These are phyloP conservation scores for Listronotus oregonensis DNA, from an alignment of 1,140 invertebrate species.

Conservation along the genomic window DNA sequence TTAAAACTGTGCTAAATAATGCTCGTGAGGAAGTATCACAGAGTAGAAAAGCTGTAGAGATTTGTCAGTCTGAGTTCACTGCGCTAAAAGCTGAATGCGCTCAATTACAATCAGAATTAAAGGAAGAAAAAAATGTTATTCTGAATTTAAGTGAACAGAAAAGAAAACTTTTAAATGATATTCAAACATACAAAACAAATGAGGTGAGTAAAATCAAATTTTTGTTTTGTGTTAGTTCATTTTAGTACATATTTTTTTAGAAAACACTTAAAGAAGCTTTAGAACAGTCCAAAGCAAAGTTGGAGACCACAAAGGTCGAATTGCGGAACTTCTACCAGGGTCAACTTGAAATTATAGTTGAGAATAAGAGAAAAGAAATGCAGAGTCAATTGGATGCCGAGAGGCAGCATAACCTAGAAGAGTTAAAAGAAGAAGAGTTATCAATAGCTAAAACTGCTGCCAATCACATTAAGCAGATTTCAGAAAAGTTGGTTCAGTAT, in stretches of 20 bases:
- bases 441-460: constrained; percentile 70
- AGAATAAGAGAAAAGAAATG: constrained; percentile 76
- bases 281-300: constrained; percentile 59
- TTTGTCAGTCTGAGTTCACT: constrained; percentile 62
- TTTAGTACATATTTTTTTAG: constrained; percentile 36
- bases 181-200: constrained; percentile 59
- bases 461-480: constrained; percentile 71
- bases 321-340: constrained; percentile 77
- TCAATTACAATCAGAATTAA: constrained; percentile 59
- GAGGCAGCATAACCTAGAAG: constrained; percentile 66
- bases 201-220: constrained; percentile 55
- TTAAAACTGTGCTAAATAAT: constrained; percentile 47
- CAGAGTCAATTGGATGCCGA: constrained; percentile 73
- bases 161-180: constrained; percentile 54
- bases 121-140: constrained; percentile 60
- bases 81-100: constrained; percentile 62
- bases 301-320: constrained; percentile 70
- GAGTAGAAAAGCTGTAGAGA: constrained; percentile 60
- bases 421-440: constrained; percentile 68
- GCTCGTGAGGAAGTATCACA: constrained; percentile 57
- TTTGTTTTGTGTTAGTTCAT: background rate
- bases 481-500: constrained; percentile 68
- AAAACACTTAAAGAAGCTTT: constrained; percentile 59
- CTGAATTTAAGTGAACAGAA: constrained; percentile 60
- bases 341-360: constrained; percentile 77